A percentile compares a stretch with the other conserved stretches of the same genome.
These are phyloP conservation scores for Lepeophtheirus salmonis DNA, from an alignment of 1,140 invertebrate genomes.

Conservation along the genomic window DNA sequence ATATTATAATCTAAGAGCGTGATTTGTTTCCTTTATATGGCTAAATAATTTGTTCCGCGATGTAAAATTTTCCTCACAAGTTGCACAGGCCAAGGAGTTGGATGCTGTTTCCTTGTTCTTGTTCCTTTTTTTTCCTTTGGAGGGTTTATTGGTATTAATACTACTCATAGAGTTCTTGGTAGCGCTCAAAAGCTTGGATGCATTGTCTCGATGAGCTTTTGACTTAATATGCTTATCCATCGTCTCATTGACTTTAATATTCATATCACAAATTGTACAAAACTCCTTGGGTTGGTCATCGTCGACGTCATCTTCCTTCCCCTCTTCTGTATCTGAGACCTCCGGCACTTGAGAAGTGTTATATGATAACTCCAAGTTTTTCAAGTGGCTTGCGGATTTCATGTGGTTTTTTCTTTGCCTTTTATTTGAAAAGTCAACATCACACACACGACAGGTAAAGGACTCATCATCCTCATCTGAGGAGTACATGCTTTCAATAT, in stretches of 20 bases:
- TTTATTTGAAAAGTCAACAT: slow-evolving; percentile 5
- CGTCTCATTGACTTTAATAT: not conserved
- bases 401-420: not conserved
- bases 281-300: not conserved
- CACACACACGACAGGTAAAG: slow-evolving; percentile 9
- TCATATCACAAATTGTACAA: not conserved
- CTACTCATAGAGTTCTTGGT: not conserved
- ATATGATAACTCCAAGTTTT: not conserved
- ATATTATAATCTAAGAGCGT: slow-evolving; percentile 1
- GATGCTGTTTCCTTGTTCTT: not conserved
- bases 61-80: not conserved
- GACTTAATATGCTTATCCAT: not conserved
- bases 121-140: not conserved
- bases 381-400: not conserved
- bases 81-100: not conserved
- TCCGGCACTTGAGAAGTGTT: not conserved
- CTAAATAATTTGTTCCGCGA: slow-evolving; percentile 1
- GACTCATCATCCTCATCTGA: slow-evolving; percentile 10
- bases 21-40: slow-evolving; percentile 2
- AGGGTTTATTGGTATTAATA: no score
- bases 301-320: not conserved
- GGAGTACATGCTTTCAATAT: not conserved
- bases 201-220: not conserved
- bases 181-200: not conserved
- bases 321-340: not conserved